These are phyloP conservation scores for Xestoiulus laeticollis DNA, from an alignment of 2,888 invertebrate genomes.

Conservation along the genomic window DNA sequence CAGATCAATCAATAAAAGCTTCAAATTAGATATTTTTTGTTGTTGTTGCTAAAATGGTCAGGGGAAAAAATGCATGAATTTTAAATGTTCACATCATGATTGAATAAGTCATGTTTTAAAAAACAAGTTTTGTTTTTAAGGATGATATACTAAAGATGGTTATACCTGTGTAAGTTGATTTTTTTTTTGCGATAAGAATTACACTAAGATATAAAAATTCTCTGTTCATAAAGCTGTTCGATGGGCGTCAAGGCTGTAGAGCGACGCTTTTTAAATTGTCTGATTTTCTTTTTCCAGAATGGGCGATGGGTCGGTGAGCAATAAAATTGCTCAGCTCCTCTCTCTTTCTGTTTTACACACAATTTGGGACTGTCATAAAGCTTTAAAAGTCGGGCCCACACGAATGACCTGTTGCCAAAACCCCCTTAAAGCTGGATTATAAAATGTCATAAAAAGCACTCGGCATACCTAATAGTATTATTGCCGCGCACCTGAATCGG, in stretches of 20 bases:
- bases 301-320: slow-evolving; percentile 1
- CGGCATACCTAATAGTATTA: slow-evolving; percentile 37
- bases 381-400: slow-evolving; percentile 17
- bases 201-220: not conserved
- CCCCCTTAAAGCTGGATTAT: slow-evolving; percentile 38
- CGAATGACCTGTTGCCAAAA: slow-evolving; percentile 34
- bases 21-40: too few relatives aligned
- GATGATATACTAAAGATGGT: not conserved
- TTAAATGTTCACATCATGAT: not conserved
- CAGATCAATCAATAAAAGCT: too few relatives aligned
- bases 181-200: not conserved
- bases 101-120: not conserved
- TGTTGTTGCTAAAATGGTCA: too few relatives aligned
- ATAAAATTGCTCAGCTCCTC: slow-evolving; percentile 13
- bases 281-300: not conserved
- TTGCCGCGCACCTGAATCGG: slow-evolving; percentile 31
- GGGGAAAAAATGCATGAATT: too few relatives aligned
- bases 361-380: slow-evolving; percentile 39
- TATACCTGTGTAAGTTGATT: not conserved
- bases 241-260: not conserved
- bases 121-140: not conserved
- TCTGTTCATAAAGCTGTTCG: slow-evolving; percentile 30
- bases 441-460: slow-evolving; percentile 34
- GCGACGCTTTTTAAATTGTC: not conserved
- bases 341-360: not conserved